Evolutionary conservation across 2,888 invertebrate genomes (phyloP), one percentile per base, ranked within the genome.

Genomic region (Xestia c-nigrum): DNA sequence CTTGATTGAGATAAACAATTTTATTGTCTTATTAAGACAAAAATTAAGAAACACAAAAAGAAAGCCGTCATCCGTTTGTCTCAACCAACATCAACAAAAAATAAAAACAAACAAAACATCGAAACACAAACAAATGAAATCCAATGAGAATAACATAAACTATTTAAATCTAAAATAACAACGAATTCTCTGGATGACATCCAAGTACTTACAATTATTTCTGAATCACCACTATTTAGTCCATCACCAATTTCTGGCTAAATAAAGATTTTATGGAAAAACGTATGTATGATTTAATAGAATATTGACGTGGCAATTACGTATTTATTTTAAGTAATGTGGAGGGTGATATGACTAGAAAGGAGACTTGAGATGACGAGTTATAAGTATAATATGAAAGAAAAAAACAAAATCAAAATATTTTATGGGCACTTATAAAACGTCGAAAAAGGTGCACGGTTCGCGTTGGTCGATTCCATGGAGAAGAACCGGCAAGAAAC

Each of bases 161-260:
- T 12, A 66, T 21, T 40, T 52, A 46, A 78, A 64, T 47, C 40
- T 12, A 38, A 69, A 68, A 72, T 68, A 68, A 31, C 64, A 31
- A 6, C 6, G 24, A 61, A 78, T 69, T 68, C 40, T 21, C 82
- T 83, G 81, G 81, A 83, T 43, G 14, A 14, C 38, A 61, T 55
- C 84, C 80, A 81, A 81, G 16, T 21, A 66, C 5, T 38, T 52
- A 31, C 43, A 47, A 14, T 19, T 21, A 43, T 31, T 59, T 40
- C 46, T 43, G 57, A 55, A 68, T 43, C 12, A 55, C 14, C 2
- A 66, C 31, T 24, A 68, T 66, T 61, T 55, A n/a, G 46, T 66
- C 16, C 46, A 82, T 76, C 69, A 47, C n/a, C 7, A 19, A 65
- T 59, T 68, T 68, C 3, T 64, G 10, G 6, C 24, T 61, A 74